These are phyloP conservation scores for Todiramphus chloris DNA, from an alignment of 2,113 vertebrate genomes.

Conservation along the genomic window DNA sequence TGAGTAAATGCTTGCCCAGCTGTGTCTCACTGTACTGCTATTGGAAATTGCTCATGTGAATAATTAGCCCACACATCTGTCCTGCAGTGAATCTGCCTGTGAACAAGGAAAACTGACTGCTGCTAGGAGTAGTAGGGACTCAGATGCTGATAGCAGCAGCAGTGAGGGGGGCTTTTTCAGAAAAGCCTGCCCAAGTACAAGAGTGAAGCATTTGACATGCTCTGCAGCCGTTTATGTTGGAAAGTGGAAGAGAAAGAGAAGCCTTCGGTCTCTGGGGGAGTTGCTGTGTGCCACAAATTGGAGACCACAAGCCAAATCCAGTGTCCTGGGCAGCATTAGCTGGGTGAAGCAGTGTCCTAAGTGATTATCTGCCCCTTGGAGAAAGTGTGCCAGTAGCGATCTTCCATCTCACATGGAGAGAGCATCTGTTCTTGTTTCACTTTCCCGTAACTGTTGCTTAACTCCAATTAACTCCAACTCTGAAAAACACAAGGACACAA, in stretches of 20 bases:
- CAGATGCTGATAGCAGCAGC: not conserved
- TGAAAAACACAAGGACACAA: not conserved
- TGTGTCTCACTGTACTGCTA: not conserved
- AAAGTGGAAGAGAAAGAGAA: not conserved
- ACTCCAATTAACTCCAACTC: not conserved
- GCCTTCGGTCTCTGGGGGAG: not conserved
- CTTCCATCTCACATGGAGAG: not conserved
- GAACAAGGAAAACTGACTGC: not conserved
- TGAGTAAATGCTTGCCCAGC: not conserved
- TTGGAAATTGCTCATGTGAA: not conserved
- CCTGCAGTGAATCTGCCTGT: not conserved
- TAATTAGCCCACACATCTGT: conserved; percentile 39
- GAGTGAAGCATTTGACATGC: not conserved
- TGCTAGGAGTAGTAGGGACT: not conserved
- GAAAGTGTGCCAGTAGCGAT: not conserved
- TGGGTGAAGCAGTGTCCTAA: not conserved
- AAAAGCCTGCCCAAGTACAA: not conserved
- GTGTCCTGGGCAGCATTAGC: not conserved
- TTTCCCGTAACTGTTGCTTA: not conserved
- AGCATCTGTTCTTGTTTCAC: not conserved
- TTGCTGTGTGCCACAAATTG: not conserved
- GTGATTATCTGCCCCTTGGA: not conserved
- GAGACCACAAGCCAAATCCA: not conserved
- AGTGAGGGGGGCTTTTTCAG: not conserved
- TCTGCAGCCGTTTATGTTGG: not conserved